phyloP scores from a whole-genome alignment of 2,113 vertebrate genomes.

The Scalopus aquaticus region DNA sequence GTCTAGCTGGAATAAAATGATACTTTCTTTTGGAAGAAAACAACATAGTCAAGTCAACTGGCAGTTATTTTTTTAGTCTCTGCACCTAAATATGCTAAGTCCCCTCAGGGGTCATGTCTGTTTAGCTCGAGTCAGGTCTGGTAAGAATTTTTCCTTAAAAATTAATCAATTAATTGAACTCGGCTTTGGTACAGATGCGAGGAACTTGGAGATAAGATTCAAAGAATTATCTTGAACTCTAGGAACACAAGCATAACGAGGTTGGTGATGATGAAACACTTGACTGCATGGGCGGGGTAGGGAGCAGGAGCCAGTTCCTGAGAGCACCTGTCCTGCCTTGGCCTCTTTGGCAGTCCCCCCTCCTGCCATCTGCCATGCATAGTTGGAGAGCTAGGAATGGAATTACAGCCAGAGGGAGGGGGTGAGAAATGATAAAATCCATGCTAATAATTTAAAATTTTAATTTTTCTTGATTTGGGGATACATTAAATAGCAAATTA shows the following conservation, averaged over 20 bases:
- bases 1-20: neutral
- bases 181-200: neutral
- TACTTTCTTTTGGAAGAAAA: neutral
- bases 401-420: neutral
- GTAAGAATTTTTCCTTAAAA: neutral
- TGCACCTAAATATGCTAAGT: neutral
- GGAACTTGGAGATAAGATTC: neutral
- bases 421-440: neutral
- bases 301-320: neutral
- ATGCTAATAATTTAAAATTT: neutral
- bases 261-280: neutral
- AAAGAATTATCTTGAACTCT: neutral
- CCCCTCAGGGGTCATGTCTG: neutral
- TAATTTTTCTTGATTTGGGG: neutral
- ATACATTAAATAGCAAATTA: neutral
- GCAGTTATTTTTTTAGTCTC: neutral
- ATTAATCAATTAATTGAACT: neutral
- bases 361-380: neutral
- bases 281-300: fast-evolving
- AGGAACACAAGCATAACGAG: neutral
- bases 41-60: neutral
- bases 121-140: neutral
- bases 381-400: neutral
- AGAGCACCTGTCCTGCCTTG: neutral
- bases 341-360: neutral